phyloP scores from a whole-genome alignment of 2,113 vertebrate species.

The Centropus unirufus region DNA sequence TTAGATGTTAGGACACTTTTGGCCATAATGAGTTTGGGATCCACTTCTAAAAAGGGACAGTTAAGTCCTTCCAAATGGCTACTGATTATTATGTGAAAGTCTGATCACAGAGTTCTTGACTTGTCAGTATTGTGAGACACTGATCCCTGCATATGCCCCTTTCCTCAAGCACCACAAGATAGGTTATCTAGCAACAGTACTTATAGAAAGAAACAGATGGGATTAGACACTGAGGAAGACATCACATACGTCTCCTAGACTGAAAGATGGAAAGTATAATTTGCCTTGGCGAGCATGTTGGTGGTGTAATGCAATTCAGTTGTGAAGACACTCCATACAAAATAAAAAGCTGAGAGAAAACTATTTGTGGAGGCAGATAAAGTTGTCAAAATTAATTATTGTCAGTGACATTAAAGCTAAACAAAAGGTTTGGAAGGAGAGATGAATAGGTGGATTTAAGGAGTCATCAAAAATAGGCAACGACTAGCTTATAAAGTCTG shows the following conservation, averaged over 20 bases:
- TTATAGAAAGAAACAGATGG: not conserved
- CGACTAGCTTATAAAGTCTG: not conserved
- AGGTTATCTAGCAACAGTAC: not conserved
- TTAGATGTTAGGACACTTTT: not conserved
- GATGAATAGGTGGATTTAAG: not conserved
- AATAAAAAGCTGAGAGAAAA: not conserved
- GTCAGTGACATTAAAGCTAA: not conserved
- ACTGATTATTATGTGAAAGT: not conserved
- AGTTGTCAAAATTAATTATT: not conserved
- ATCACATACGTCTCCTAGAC: not conserved
- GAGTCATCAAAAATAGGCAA: not conserved
- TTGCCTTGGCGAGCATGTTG: not conserved
- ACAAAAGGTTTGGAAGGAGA: not conserved
- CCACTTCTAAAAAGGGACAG: not conserved
- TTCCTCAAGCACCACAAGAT: not conserved
- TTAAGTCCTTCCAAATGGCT: not conserved
- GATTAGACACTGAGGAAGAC: not conserved
- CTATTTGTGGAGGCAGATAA: not conserved
- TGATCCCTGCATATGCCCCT: not conserved
- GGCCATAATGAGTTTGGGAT: not conserved
- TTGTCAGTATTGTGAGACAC: not conserved
- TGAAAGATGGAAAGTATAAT: not conserved
- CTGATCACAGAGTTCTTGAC: not conserved
- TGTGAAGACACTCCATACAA: not conserved
- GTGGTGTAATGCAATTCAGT: not conserved